Base-by-base conservation (phyloP, 2,888 invertebrate genomes). In the Xanthorhoe spadicearia region DNA sequence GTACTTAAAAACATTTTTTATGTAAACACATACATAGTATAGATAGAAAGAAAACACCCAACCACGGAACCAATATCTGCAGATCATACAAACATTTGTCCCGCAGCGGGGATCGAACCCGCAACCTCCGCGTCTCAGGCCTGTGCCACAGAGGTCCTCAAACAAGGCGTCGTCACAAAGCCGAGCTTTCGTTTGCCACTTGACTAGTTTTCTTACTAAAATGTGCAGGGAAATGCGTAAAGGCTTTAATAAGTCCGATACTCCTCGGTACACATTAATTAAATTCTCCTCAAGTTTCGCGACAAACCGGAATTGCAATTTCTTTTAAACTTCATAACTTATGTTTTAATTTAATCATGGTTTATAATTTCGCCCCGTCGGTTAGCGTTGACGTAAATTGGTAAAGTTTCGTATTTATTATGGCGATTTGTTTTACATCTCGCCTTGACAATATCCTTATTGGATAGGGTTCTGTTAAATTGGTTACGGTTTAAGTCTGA, bases 341-440 rank as follows among this genome's bases (percentile, higher is more conserved):
- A 85, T 82, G 84, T 88, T 88, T 89, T 84, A 90, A 90, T 90
- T 89, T 87, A 89, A 91, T 89, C 88, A 89, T 83, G 83, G 83
- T 82, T 88, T 88, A 89, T 88, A 87, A 89, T 87, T 87, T 83
- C 81, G 80, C 84, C 80, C 73, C 77, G 59, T 74, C 75, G 78
- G 85, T 80, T 81, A 76, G 75, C 75, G 76, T 68, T 69, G 81
- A 81, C 83, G 79, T 81, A 86, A 90, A 90, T 90, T 90, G 87
- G 81, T 72, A 84, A 90, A 90, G 86, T 90, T 91, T 88, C 86
- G 82, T 90, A 88, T 90, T 90, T 88, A 91, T 89, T 79, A 81
- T 80, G 78, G 77, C 75, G 81, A 84, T 86, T 85, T 85, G 83
- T 82, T 78, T 74, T 79, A 74, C 79, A 80, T 83, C 77, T 79